Base-by-base conservation (phyloP, 2,888 invertebrate species). In the Eristalis intricaria region DNA sequence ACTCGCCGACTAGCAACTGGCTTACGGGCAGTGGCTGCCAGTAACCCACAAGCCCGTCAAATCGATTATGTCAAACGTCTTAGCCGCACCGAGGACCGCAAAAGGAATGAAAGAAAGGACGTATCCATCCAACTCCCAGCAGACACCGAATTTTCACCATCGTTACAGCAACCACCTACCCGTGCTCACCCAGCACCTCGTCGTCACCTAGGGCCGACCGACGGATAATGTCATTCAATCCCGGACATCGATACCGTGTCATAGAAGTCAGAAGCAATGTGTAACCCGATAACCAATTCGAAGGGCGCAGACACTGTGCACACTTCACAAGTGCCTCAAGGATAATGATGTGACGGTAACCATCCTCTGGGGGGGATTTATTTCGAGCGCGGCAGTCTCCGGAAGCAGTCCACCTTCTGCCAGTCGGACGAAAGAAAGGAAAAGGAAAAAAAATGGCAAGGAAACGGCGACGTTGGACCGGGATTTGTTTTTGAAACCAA, bases 211-310 rank as follows among this genome's bases (percentile, higher is more conserved):
- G 4, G 15, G 40, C 50, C n/a, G n/a, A 26, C 19, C 19, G 50
- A 50, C 50, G 50, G 50, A 19, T 50, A 50, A 19, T 50, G 50
- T 50, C 50, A 50, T 38, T 38, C 38, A 38, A 38, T 38, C 38
- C 38, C 11, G 50, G 50, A 50, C 50, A 50, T 50, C 50, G 50
- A 50, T 50, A 50, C 50, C 50, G 8, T 50, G 50, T 50, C 50
- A 50, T 50, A 19, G 50, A 19, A 50, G 50, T 50, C 50, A 50
- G 50, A 50, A 50, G 1, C 50, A 50, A 50, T 50, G 50, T 50
- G 50, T 50, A 50, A 50, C 50, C 50, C 50, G 50, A 50, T 50
- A 50, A 50, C 50, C 50, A 50, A 50, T 50, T 50, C 50, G 50
- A 50, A 50, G 50, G 50, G 50, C 50, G 19, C 50, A 50, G 19